Conservation (phyloP, 2,888 invertebrate genomes). For the Adineta ricciae region DNA sequence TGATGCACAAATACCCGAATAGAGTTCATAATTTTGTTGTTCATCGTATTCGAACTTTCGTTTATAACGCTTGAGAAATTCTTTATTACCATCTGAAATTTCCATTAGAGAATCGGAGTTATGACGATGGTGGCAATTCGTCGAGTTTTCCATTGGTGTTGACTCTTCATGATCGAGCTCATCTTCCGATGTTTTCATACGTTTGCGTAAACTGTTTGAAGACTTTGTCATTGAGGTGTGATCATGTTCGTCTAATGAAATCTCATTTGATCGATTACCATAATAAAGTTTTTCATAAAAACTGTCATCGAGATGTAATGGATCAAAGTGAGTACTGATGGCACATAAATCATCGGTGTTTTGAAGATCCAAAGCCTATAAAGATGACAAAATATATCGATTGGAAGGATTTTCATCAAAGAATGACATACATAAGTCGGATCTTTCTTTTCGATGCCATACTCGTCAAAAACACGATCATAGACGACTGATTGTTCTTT, state of each 20-base stretch:
- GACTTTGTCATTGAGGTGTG: neutral
- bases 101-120: neutral
- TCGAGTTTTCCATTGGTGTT: neutral
- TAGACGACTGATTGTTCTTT: neutral
- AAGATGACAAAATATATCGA: neutral
- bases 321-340: conserved; percentile 10
- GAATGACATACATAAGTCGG: neutral
- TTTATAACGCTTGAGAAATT: conserved; percentile 12
- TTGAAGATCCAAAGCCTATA: neutral
- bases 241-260: neutral
- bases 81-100: conserved; percentile 12
- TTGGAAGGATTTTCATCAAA: no score
- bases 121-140: neutral
- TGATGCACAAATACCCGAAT: neutral
- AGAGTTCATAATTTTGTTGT: neutral
- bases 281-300: conserved; percentile 11
- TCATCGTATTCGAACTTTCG: conserved; percentile 13
- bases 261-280: neutral
- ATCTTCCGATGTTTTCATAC: neutral
- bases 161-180: neutral
- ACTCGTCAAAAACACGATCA: neutral
- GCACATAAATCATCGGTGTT: neutral
- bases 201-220: neutral
- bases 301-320: neutral
- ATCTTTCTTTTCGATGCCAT: neutral